Base-by-base conservation (phyloP, 2,797 vertebrate genomes). In the Alosa sapidissima region DNA sequence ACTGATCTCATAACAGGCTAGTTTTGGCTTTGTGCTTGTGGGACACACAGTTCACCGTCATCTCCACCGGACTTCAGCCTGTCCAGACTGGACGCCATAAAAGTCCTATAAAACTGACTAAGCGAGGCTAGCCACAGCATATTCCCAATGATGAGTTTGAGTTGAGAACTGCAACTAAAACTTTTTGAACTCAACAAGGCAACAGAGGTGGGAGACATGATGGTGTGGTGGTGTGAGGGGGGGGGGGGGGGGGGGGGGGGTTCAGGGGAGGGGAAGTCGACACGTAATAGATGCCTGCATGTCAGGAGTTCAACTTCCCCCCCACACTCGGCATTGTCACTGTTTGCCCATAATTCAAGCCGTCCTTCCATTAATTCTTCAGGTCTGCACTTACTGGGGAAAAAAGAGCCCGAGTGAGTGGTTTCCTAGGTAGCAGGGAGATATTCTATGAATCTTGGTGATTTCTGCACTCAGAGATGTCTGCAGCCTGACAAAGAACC, bases 341-440 rank as follows among this genome's bases (percentile, higher is more conserved):
- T 41, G 36, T 41, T 75, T 75, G 33, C 68, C 14, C 68, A 75
- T 75, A 36, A 75, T 75, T 75, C 68, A 75, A 4, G 68, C 45
- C 11, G 68, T 8, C 9, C 33, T 14, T 36, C 68, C 68, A 41
- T 45, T 75, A 41, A 45, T 75, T 75, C 68, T 75, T 41, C 68
- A 11, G 13, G 33, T 5, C 36, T 36, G 68, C 68, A 45, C 68
- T 75, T 75, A 41, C 8, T 68, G 11, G 14, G 33, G 62, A 33
- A 33, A 45, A 75, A 72, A 75, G 41, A 11, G 21, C 7, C n/a
- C 2, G 9, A 1, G 33, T 14, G 13, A 45, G 68, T 45, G 33
- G 83, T 84, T 84, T 78, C 83, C 83, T 52, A 49, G 83, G 83
- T 52, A 84, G 72, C 83, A 9, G 51, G 49, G 62, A 72, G 36